These are phyloP conservation scores for Rhabdomys dilectus DNA, from an alignment of 2,113 vertebrate species.

Conservation along the genomic window DNA sequence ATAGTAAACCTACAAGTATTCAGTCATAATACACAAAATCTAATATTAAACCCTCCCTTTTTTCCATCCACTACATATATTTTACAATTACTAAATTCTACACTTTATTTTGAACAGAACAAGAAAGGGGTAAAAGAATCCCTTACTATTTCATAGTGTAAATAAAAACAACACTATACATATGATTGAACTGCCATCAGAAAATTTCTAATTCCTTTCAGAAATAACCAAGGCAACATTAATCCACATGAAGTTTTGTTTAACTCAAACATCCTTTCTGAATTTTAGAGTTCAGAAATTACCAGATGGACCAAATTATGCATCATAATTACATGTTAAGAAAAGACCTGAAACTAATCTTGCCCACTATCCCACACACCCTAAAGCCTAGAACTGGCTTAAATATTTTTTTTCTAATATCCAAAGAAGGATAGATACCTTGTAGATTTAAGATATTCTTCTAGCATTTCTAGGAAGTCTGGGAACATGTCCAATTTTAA, in stretches of 20 bases:
- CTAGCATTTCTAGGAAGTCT: constrained; percentile 16
- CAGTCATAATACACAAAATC: neutral
- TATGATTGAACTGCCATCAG: neutral
- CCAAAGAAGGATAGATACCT: neutral
- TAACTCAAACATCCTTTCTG: constrained; percentile 7
- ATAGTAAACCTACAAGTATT: neutral
- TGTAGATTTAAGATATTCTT: neutral
- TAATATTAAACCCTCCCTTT: neutral
- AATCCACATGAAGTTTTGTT: neutral
- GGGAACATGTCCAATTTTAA: neutral
- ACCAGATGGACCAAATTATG: neutral
- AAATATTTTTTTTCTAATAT: neutral
- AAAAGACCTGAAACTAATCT: neutral
- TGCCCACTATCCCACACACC: neutral
- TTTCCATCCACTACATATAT: neutral
- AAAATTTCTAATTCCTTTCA: neutral
- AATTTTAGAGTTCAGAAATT: neutral
- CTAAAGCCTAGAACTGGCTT: neutral
- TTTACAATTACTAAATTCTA: neutral
- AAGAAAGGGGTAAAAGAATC: neutral
- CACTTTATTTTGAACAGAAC: neutral
- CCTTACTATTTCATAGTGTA: neutral
- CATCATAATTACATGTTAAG: constrained; percentile 34
- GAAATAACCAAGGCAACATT: neutral
- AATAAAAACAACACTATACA: neutral